phyloP scores from a whole-genome alignment of 2,888 invertebrate genomes.

The Drosophila rubida region DNA sequence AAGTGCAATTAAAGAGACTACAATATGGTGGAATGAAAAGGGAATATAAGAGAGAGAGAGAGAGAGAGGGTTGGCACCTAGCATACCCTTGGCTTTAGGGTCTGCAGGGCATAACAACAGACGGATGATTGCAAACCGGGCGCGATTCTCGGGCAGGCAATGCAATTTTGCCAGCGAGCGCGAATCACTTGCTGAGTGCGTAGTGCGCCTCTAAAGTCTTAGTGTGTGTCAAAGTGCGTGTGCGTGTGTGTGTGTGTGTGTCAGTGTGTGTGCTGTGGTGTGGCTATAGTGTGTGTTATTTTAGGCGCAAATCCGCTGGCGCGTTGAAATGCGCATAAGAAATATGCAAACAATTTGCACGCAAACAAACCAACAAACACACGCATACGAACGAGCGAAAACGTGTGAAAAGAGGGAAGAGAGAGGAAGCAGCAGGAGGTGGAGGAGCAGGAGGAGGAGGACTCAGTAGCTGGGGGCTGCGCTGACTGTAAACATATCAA shows the following conservation, averaged over 20 bases:
- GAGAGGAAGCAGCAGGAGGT: not conserved
- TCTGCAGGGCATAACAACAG: slow-evolving; percentile 18
- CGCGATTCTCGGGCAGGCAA: slow-evolving; percentile 13
- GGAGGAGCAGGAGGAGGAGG: not conserved
- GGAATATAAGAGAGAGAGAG: no score
- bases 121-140: slow-evolving; percentile 53
- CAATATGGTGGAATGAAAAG: no score
- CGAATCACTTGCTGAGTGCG: slow-evolving; percentile 2
- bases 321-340: slow-evolving; percentile 61
- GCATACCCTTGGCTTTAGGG: not conserved
- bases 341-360: slow-evolving; percentile 67
- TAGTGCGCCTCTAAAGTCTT: not conserved
- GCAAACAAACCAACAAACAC: slow-evolving; percentile 20
- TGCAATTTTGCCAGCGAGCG: slow-evolving; percentile 32
- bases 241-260: not conserved
- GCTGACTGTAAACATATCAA: slow-evolving; percentile 67
- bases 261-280: slow-evolving; percentile 7
- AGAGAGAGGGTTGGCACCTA: no score
- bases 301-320: slow-evolving; percentile 54
- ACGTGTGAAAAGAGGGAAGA: slow-evolving; percentile 27
- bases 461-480: not conserved
- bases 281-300: slow-evolving; percentile 30
- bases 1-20: no score
- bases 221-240: not conserved
- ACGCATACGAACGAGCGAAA: slow-evolving; percentile 8